Base-by-base conservation (phyloP, 2,113 vertebrate genomes). In the Semnornis frantzii region DNA sequence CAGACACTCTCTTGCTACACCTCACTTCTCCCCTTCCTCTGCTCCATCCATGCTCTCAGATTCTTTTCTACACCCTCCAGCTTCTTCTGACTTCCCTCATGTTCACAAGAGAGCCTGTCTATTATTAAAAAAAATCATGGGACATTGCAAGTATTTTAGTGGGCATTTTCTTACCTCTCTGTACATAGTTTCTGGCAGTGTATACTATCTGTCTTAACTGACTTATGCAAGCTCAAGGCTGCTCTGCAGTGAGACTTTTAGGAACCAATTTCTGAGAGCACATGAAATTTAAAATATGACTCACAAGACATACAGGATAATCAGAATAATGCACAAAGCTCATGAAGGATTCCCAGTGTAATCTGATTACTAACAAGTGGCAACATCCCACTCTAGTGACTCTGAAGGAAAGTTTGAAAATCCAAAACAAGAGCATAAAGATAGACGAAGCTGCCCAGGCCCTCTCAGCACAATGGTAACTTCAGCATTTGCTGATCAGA, bases 391-490 rank as follows among this genome's bases (percentile, higher is more conserved):
- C 14, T n/a, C 33, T 44, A 23, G 44, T 1, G 2, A 19, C 27
- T 76, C 54, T 46, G 65, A 89, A 77, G n/a, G 58, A 55, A 71
- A 69, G 33, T 42, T 50, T 84, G 88, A 83, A 91, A 65, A 65
- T 5, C 4, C 19, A 20, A 90, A 90, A 54, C 14, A 72, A 46
- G 21, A 87, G 59, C 24, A 58, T 31, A 88, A 74, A 54, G 58
- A 50, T 34, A 66, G 31, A 81, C 12, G 57, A 80, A 78, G 80
- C 17, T 30, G 34, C 14, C 31, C 8, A 12, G 30, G 57, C 5
- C 24, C 57, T 34, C 33, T 62, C 48, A 64, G 13, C 9, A 48
- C 25, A 28, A 19, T 4, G 25, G 12, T 44, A 76, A 70, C 50
- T 46, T 31, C 55, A 82, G 50, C 30, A 72, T n/a, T 20, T 23